Conservation (phyloP, 2,797 vertebrate genomes). For the Mastacembelus armatus region DNA sequence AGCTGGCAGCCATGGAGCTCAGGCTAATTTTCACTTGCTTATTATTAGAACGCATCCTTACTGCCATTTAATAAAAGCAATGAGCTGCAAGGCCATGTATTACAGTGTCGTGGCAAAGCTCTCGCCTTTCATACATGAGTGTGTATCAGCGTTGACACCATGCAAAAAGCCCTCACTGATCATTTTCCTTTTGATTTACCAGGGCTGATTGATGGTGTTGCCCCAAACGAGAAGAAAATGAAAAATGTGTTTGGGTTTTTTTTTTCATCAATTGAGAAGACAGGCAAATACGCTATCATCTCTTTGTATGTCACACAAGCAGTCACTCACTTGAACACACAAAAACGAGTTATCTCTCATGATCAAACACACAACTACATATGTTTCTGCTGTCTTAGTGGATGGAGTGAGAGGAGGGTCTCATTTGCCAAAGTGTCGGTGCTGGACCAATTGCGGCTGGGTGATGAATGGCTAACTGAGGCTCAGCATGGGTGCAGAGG, state of each 20-base stretch:
- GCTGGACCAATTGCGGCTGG: slow-evolving; percentile 64
- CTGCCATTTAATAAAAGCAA: slow-evolving; percentile 54
- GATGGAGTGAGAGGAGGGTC: slow-evolving; percentile 62
- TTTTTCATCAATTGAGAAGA: background rate
- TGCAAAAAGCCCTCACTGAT: slow-evolving; percentile 40
- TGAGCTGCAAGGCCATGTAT: slow-evolving; percentile 44
- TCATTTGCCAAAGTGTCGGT: slow-evolving; percentile 75
- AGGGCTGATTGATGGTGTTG: slow-evolving; percentile 64
- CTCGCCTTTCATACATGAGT: slow-evolving; percentile 53
- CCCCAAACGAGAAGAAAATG: slow-evolving; percentile 53
- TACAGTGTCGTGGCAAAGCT: slow-evolving; percentile 38
- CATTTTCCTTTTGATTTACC: slow-evolving; percentile 70
- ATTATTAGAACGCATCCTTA: slow-evolving; percentile 62
- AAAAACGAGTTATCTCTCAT: slow-evolving; percentile 28
- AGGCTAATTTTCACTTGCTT: slow-evolving; percentile 50
- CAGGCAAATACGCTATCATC: slow-evolving; percentile 22
- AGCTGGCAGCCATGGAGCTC: slow-evolving; percentile 34
- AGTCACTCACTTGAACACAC: background rate
- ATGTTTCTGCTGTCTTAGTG: slow-evolving; percentile 51
- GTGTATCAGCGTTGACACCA: slow-evolving; percentile 42
- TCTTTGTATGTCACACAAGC: slow-evolving; percentile 37
- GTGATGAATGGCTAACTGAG: slow-evolving; percentile 74
- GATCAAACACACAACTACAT: slow-evolving; percentile 50
- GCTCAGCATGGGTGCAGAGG: slow-evolving; percentile 63
- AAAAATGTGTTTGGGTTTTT: slow-evolving; percentile 49